Evolutionary conservation across 2,797 vertebrate species (phyloP), one percentile per base, ranked within the genome.

Genomic region (Amblyopsis hoosieri): DNA sequence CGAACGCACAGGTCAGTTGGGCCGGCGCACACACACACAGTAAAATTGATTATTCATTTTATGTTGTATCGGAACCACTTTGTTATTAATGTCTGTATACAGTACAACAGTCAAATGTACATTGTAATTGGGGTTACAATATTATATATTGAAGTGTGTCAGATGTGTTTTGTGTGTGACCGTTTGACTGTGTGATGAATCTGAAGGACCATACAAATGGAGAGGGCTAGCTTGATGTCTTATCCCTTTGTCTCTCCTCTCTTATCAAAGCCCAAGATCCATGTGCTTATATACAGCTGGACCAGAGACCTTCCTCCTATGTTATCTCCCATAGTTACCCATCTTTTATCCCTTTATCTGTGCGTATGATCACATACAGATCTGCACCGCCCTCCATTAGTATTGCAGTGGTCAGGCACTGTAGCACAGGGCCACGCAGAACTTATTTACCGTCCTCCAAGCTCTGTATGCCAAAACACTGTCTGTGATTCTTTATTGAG

Each of bases 81-180:
- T 23, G 23, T 23, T 23, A 23, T 23, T 23, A 23, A 23, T 23
- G 23, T 23, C 23, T 23, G 23, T 23, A 23, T 23, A 23, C 23
- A 23, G 3, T 23, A 23, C 23, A 23, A 23, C 23, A 23, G 23
- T 23, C 23, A 23, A 0, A 23, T 23, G 23, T 23, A 3, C 23
- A 23, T 23, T 23, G 23, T 23, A 23, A 23, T 23, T 23, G 23
- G 23, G 23, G 23, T 23, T 23, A 23, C 23, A 23, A 23, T 23
- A 23, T 23, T 23, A 23, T 23, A 23, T 3, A 23, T 23, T 23
- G 23, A 23, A 3, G 23, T 23, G 23, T 23, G 73, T 71, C 70
- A 73, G 58, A 72, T 64, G 63, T 61, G 64, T 72, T 85, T 68
- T 78, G 71, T 81, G 71, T 76, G 71, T 81, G 71, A 84, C 76